Percentiles rank a stretch among this genome's conserved stretches.
Conservation (phyloP, 2,113 vertebrate genomes). For the Hippotragus niger region DNA sequence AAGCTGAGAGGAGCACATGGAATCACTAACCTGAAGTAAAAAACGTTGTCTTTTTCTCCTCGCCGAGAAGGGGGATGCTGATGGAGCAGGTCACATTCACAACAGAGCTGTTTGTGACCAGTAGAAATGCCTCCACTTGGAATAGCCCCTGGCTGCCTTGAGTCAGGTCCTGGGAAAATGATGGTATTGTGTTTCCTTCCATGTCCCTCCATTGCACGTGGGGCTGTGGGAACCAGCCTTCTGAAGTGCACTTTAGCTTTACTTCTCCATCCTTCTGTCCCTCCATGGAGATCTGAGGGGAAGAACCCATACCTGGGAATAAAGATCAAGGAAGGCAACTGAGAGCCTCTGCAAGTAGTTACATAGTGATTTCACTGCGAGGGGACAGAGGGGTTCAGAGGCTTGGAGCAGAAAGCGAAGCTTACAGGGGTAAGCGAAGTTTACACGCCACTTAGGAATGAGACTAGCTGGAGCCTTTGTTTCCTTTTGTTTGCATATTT, state of each 20-base stretch:
- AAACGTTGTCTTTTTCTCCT: background rate
- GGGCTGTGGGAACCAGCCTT: conserved; percentile 62
- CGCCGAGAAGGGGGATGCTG: background rate
- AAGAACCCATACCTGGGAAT: conserved; percentile 37
- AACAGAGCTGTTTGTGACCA: background rate
- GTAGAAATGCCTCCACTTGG: conserved; percentile 24
- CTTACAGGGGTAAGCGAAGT: background rate
- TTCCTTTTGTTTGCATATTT: background rate
- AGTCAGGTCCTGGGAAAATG: background rate
- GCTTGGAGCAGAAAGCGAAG: background rate
- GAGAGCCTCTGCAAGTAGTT: background rate
- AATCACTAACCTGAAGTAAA: conserved; percentile 19
- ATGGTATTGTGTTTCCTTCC: background rate
- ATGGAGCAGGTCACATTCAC: conserved; percentile 40
- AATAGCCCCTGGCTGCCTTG: conserved; percentile 31
- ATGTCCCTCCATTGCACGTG: conserved; percentile 8
- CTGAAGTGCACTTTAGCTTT: background rate
- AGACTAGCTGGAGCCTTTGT: background rate
- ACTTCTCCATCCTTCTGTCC: background rate
- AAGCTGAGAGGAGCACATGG: background rate
- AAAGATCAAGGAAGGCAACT: background rate
- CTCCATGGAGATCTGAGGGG: background rate
- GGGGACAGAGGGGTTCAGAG: too few relatives aligned
- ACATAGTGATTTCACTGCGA: background rate
- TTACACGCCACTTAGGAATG: accelerated